Base-by-base conservation (phyloP, 1,140 invertebrate species). In the Drosophila bocki region DNA sequence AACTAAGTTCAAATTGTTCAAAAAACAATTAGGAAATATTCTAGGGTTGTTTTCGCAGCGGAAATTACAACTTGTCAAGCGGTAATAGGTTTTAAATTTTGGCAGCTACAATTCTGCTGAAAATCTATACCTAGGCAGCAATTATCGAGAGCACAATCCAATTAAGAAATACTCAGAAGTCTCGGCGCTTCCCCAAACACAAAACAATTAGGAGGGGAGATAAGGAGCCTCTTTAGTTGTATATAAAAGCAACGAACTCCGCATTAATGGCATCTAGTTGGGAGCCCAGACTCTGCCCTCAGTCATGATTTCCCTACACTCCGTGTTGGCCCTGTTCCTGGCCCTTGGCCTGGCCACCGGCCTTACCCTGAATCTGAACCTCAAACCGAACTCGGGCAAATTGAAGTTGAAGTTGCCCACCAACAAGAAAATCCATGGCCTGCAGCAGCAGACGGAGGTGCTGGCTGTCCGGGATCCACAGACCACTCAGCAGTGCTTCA, bases 401-500 rank as follows among this genome's bases (percentile, higher is more conserved):
- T 44, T 32, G 0, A 80, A 72, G 45, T 5, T 82, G 19, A 42
- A 79, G 13, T 2, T 75, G 19, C 75, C 70, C 5, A 60, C 35
- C 13, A 74, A 26, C 37, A 41, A 42, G 44, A 80, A 71, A 32
- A 54, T 84, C 15, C 39, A 57, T 11, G 17, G 13, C 0, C 47
- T 84, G 48, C 58, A 84, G 37, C 65, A 80, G 12, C 44, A 80
- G 35, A 39, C 81, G 7, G 47, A 80, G 12, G n/a, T 33, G 33
- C 26, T 84, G 35, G 69, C 58, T 7, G 81, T 35, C 12, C 51
- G 57, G 37, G 62, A 72, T 58, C 41, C 81, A 3, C 5, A 1
- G 4, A 51, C 15, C 9, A 32, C 58, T 13, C 47, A 37, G 3
- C 2, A 2, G 5, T 84, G 82, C n/a, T 84, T 84, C 33, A 29